Evolutionary conservation across 2,888 invertebrate species (phyloP).

Genomic region (Diaphora mendica): DNA sequence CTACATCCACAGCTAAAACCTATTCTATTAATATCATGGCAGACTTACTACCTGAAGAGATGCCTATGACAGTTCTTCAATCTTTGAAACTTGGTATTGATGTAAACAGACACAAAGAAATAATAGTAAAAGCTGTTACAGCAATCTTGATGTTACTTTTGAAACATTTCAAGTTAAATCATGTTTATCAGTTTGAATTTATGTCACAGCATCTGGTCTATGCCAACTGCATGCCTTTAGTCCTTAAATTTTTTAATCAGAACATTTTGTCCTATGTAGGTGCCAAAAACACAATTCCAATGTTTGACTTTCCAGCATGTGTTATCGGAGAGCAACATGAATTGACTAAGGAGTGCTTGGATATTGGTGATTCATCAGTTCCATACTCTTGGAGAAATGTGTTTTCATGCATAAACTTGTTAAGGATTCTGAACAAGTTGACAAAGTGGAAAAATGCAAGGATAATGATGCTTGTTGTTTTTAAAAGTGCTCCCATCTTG

Average conservation of each 20-base stretch:
- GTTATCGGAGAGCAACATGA: constrained; percentile 98
- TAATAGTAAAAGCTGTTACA: constrained; percentile 98
- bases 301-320: constrained; percentile 98
- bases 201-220: constrained; percentile 99
- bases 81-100: constrained; percentile 98
- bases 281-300: constrained; percentile 96
- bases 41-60: constrained; percentile 98
- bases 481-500: constrained; percentile 99
- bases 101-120: constrained; percentile 99
- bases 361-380: constrained; percentile 92
- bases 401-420: constrained; percentile 98
- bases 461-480: constrained; percentile 99
- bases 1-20: constrained; percentile 98
- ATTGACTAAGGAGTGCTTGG: constrained; percentile 95
- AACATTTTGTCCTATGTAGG: constrained; percentile 98
- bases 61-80: constrained; percentile 98
- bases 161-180: constrained; percentile 98
- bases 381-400: constrained; percentile 99
- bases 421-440: constrained; percentile 98
- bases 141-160: constrained; percentile 95
- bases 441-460: constrained; percentile 99
- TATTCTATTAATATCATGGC: constrained; percentile 99
- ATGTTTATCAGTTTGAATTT: constrained; percentile 99
- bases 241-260: constrained; percentile 99
- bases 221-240: constrained; percentile 99